phyloP scores from a whole-genome alignment of 92 coral and sea anemone species.

The Parazoanthus darwini region DNA sequence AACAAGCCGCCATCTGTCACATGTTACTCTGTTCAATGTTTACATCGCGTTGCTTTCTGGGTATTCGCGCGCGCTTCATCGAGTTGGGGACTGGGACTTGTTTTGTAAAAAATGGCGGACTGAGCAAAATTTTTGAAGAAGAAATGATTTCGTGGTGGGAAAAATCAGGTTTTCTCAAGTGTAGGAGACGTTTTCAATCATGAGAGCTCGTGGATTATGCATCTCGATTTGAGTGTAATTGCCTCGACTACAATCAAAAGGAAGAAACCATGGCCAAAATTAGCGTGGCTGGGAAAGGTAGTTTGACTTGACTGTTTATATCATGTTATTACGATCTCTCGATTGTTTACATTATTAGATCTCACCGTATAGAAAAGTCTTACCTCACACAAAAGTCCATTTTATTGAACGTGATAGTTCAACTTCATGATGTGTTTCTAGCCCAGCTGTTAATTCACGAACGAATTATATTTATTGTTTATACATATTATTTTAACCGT shows the following conservation, averaged over 20 bases:
- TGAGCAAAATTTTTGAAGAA: conserved; percentile 14
- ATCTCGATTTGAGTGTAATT: conserved; percentile 73
- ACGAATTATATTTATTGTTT: too few species aligned
- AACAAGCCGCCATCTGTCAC: conserved; percentile 34
- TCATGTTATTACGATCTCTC: too few species aligned
- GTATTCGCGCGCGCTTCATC: neutral
- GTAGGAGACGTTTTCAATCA: neutral
- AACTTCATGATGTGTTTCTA: too few species aligned
- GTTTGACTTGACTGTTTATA: neutral
- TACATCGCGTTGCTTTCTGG: conserved; percentile 34
- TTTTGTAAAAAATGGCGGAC: conserved; percentile 38
- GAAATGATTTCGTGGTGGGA: neutral
- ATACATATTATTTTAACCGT: too few species aligned
- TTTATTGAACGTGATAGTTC: too few species aligned
- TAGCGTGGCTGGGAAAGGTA: conserved; percentile 96
- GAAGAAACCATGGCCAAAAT: conserved; percentile 94
- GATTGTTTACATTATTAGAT: too few species aligned
- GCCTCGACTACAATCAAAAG: conserved; percentile 91
- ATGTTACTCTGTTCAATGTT: neutral
- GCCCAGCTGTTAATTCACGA: too few species aligned
- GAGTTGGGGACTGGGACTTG: conserved; percentile 19
- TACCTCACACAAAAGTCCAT: too few species aligned
- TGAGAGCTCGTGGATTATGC: conserved; percentile 55
- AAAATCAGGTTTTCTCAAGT: neutral
- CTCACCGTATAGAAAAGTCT: too few species aligned